Evolutionary conservation across 2,888 invertebrate species (phyloP), one percentile per base, ranked within the genome.

Genomic region (Hipparchia sbordonii): DNA sequence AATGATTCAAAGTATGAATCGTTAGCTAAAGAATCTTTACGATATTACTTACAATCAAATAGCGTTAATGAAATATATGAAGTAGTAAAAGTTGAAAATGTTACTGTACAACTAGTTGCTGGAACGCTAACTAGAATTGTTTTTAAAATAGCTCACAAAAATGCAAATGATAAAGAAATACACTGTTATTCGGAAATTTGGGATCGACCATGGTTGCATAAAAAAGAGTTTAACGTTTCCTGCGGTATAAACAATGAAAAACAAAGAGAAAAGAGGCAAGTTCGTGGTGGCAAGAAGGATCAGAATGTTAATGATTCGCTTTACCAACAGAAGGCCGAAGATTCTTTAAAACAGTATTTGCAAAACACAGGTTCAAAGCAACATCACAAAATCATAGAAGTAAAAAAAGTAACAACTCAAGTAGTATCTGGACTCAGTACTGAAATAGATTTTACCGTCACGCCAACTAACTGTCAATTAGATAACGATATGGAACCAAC

Each of bases 151-250:
- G 89, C 87, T 2, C 83, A 89, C 23, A 90, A 78, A 80, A 10
- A 65, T 73, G 72, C 39, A 78, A n/a, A 71, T 13, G 63, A 59
- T 89, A 76, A 79, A 91, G 61, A 69, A 4, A 76, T 80, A 4
- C 74, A 68, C 23, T 95, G 95, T 77, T 74, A 86, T 48, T 87
- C 95, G 45, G 78, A 85, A 51, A 88, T 95, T 56, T 96, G 95
- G 95, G 93, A 95, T 39, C 90, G 89, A 69, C 87, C 93, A 0
- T 96, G 96, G 96, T 57, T 94, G 13, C 76, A 82, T 0, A 87
- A 86, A 1, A 86, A 87, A 76, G 84, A 94, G 65, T 79, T 83
- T n/a, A 39, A 39, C 39, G 39, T 39, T 39, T 39, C 39, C 5
- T 39, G 39, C 39, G 39, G 39, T 5, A 39, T 39, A 39, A 39